Conservation (phyloP, 1,140 invertebrate genomes). For the Brachionus asplanchnoidis region DNA sequence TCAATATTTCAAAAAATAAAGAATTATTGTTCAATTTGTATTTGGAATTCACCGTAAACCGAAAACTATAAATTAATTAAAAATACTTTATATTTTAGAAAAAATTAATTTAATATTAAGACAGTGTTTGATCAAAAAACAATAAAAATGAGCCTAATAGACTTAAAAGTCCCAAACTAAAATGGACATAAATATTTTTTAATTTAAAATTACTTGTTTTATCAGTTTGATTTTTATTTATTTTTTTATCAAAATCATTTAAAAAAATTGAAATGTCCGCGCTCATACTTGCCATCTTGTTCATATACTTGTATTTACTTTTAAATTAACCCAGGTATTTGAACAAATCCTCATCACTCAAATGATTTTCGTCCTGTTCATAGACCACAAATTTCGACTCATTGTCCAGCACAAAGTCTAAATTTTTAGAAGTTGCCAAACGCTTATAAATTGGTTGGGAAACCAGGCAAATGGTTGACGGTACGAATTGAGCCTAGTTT, state of each 20-base stretch:
- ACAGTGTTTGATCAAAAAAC: too few relatives aligned
- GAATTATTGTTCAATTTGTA: too few relatives aligned
- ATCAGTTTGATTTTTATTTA: neutral
- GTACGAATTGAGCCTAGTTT: neutral
- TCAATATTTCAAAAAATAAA: too few relatives aligned
- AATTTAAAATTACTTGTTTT: neutral
- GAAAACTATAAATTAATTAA: too few relatives aligned
- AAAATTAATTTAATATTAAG: too few relatives aligned
- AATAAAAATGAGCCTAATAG: too few relatives aligned
- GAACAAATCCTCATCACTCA: conserved; percentile 29
- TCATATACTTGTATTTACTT: conserved; percentile 2
- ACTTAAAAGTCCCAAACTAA: neutral
- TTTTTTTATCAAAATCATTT: neutral
- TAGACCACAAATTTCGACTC: conserved; percentile 16
- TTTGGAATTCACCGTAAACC: too few relatives aligned
- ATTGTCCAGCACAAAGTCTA: neutral
- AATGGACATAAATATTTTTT: too few relatives aligned
- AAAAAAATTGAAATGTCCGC: neutral
- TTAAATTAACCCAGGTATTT: neutral
- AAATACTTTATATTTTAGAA: too few relatives aligned
- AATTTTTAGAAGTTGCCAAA: neutral
- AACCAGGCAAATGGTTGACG: conserved; percentile 22
- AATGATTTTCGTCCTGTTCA: conserved; percentile 24
- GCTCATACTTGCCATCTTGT: neutral
- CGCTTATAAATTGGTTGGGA: conserved; percentile 13